Percentiles rank a stretch among this genome's conserved stretches.
Evolutionary conservation across 1,140 invertebrate genomes (phyloP).

Genomic region (Calephelis virginiensis): DNA sequence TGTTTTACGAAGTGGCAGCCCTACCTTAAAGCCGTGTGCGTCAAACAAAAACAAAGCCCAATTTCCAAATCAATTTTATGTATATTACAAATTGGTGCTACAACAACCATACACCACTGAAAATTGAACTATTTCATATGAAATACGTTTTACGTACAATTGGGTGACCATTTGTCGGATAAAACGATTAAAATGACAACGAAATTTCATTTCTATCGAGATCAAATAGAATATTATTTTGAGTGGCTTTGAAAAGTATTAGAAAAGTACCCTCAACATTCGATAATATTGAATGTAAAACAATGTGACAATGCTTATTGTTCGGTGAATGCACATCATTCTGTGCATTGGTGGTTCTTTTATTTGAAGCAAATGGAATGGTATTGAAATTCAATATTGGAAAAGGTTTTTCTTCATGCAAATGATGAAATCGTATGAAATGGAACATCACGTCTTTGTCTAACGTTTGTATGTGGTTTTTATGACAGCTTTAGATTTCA

Average conservation of each 20-base stretch:
- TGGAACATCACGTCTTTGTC: too few species aligned
- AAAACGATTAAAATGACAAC: constrained; percentile 2
- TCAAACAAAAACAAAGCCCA: constrained; percentile 1
- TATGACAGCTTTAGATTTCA: not conserved
- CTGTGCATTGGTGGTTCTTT: not conserved
- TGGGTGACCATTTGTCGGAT: constrained; percentile 25
- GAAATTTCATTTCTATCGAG: not conserved
- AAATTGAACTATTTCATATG: constrained; percentile 29
- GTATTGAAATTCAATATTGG: not conserved
- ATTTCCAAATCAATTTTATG: constrained; percentile 27
- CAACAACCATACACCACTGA: constrained; percentile 29
- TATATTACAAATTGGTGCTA: constrained; percentile 32
- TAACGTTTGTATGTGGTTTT: too few species aligned
- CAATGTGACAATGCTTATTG: constrained; percentile 8
- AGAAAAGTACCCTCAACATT: constrained; percentile 9
- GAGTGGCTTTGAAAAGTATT: not conserved
- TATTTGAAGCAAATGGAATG: not conserved
- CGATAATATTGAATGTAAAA: constrained; percentile 12
- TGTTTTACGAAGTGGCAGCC: too few species aligned
- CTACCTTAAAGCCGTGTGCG: not conserved
- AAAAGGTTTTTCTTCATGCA: not conserved
- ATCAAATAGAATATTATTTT: not conserved
- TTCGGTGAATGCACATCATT: constrained; percentile 4
- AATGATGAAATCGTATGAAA: not conserved
- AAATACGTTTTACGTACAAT: constrained; percentile 24